Evolutionary conservation across 2,113 vertebrate genomes (phyloP).

Genomic region (Chlorocebus sabaeus): DNA sequence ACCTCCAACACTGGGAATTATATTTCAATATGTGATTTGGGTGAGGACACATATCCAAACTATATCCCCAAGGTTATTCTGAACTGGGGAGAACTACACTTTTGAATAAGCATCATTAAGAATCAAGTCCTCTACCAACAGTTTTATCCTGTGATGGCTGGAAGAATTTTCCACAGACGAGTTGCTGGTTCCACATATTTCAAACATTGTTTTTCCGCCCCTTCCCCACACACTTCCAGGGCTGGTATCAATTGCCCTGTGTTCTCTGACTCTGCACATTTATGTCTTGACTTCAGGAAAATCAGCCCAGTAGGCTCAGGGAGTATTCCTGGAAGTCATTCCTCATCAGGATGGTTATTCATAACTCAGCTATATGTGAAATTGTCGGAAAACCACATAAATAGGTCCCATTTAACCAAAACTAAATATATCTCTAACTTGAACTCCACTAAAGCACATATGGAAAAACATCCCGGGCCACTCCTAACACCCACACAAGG

Average conservation of each 20-base stretch:
- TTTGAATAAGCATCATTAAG: background rate
- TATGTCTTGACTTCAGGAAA: background rate
- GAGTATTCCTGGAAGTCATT: background rate
- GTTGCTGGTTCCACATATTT: background rate
- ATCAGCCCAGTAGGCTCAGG: background rate
- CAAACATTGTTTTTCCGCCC: background rate
- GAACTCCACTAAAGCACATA: slow-evolving; percentile 7
- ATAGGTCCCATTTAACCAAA: background rate
- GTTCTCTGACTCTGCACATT: background rate
- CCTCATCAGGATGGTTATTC: background rate
- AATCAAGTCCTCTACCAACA: background rate
- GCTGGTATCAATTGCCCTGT: background rate
- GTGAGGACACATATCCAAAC: too few species aligned
- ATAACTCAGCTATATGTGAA: background rate
- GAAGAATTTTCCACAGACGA: background rate
- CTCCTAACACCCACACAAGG: background rate
- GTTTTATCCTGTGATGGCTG: background rate
- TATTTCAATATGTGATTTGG: too few species aligned
- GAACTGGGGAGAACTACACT: background rate
- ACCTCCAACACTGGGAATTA: too few species aligned
- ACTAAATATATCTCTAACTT: background rate
- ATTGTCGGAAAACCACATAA: slow-evolving; percentile 2
- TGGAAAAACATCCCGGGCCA: background rate
- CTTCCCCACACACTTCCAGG: accelerated
- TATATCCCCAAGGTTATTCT: background rate